Percentiles rank a stretch among this genome's conserved stretches.
Conservation (phyloP, 30 jellyfish, hydroid and myxozoan genomes). For the Rhopilema esculentum region DNA sequence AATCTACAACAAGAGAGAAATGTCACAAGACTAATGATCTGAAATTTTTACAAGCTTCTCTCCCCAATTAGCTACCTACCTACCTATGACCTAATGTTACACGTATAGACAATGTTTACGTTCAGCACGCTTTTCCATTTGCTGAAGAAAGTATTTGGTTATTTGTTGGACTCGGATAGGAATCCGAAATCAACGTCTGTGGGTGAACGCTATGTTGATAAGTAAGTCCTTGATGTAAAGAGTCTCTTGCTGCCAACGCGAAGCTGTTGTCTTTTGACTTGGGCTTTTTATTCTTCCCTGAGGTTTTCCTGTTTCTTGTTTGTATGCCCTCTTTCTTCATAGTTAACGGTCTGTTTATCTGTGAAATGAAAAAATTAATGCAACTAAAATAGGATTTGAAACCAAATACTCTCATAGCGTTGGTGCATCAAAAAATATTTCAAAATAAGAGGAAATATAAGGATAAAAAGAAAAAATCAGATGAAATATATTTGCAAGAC, state of each 20-base stretch:
- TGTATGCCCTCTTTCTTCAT: constrained; percentile 98
- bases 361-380: not conserved
- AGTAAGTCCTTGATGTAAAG: constrained; percentile 59
- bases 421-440: no score
- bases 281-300: constrained; percentile 85
- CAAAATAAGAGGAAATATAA: no score
- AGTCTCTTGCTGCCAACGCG: constrained; percentile 53
- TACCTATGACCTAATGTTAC: not conserved
- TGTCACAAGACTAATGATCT: not conserved
- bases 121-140: constrained; percentile 51
- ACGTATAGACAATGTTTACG: not conserved
- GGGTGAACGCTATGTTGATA: constrained; percentile 62
- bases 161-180: constrained; percentile 54
- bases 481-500: no score
- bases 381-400: no score
- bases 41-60: constrained; percentile 26
- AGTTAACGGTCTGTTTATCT: constrained; percentile 96
- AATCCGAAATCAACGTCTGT: constrained; percentile 50
- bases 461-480: no score
- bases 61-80: no score
- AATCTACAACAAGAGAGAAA: not conserved
- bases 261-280: constrained; percentile 60
- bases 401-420: no score
- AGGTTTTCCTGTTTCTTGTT: constrained; percentile 94
- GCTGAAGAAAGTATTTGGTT: constrained; percentile 22